Base-by-base conservation (phyloP, 2,113 vertebrate species). In the Hyperopisus bebe region DNA sequence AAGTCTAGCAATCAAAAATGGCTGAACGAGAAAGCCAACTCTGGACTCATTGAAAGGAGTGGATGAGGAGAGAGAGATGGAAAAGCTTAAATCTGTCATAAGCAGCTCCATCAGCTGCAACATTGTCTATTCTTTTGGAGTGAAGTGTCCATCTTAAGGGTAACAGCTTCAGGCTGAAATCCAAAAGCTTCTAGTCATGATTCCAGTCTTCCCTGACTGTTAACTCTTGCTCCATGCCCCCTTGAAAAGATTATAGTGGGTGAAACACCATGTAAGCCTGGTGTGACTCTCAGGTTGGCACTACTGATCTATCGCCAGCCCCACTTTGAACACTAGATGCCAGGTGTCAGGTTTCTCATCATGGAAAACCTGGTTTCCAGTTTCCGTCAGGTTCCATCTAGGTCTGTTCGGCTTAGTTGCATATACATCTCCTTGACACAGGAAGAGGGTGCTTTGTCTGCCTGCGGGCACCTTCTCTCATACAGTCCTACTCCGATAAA, bases 351-450 rank as follows among this genome's bases (percentile, higher is more conserved):
- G 9, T 84, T 84, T 84, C 82, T 24, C 8, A 13, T 47, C 44
- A 46, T 84, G 82, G 44, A 84, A 84, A 84, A 47, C 17, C 44
- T 84, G 82, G 82, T 84, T 84, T 84, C 42, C 15, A 2, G 44
- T 84, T 84, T 84, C 35, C 39, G 1, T 44, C 9, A 24, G 42
- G 21, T 47, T 84, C 46, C 24, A 9, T 46, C 42, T 46, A 84
- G 82, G 42, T 84, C 46, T 70, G 10, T 31, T 24, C 44, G 47
- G 39, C 21, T 46, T 10, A 47, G 13, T 19, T 80, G 35, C 17
- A 19, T 93, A 97, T 42, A 96, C 94, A 87, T 92, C 89, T 5
- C 95, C 95, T 95, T 0, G 96, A 97, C 90, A 44, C 6, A 27
- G 24, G 58, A 39, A 15, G 46, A 46, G 39, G n/a, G 46, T 19